phyloP scores from a whole-genome alignment of 2,113 vertebrate species.

The Struthio camelus region DNA sequence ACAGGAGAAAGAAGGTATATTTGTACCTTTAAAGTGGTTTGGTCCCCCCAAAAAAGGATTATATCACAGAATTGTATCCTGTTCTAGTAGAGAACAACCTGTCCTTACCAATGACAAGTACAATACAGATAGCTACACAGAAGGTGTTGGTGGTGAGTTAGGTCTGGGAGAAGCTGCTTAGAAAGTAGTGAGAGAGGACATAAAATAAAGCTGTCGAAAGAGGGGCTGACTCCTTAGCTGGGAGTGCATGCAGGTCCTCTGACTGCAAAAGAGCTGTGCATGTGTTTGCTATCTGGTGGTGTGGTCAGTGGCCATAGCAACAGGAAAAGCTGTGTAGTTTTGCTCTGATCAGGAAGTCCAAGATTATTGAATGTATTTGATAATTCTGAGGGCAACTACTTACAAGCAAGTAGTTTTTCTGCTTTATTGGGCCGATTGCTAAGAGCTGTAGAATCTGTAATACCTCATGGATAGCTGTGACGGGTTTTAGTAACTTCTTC shows the following conservation, averaged over 20 bases:
- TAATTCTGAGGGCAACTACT: background rate
- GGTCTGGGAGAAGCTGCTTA: background rate
- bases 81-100: background rate
- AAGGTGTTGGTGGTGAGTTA: background rate
- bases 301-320: accelerated
- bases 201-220: background rate
- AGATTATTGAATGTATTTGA: accelerated
- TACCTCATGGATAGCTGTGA: background rate
- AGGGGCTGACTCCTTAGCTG: accelerated
- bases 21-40: background rate
- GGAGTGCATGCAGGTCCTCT: too few species aligned
- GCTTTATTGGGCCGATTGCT: background rate
- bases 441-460: background rate
- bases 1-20: background rate
- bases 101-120: background rate
- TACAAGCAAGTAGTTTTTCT: background rate
- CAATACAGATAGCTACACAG: accelerated
- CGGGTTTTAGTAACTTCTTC: background rate
- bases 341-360: background rate
- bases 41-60: background rate
- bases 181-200: background rate
- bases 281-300: accelerated
- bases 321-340: background rate
- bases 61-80: background rate
- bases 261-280: accelerated